Base-by-base conservation (phyloP, 2,797 vertebrate genomes). In the Ataeniobius toweri region DNA sequence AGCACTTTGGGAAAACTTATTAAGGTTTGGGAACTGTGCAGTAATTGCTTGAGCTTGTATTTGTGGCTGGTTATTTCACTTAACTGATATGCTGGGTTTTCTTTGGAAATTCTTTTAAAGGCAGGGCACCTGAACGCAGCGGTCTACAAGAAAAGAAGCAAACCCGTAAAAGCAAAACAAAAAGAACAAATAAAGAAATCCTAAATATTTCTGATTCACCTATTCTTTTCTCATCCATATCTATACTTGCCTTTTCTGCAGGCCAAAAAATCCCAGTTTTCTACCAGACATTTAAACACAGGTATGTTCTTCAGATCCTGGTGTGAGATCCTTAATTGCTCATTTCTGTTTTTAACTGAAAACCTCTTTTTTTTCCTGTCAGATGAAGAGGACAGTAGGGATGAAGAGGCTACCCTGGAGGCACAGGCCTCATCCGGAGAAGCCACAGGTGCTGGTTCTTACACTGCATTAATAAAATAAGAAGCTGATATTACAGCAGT, bases 1-100 rank as follows among this genome's bases (percentile, higher is more conserved):
- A 87, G 28, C 2, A 1, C 93, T 0, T 88, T 95, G 18, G 63
- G 1, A 24, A 86, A 81, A 67, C 93, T 95, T 3, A 87, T 96
- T 1, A 0, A 93, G 92, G 95, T 96, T 71, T 58, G 63, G 67
- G 3, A 71, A 12, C 6, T 4, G 41, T 0, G 20, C 3, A 5
- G n/a, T 20, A 39, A 28, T 1, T 36, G n/a, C 0, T 56, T 26
- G 24, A 3, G 48, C 39, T 10, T 5, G 22, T 8, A 9, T 44
- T 51, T 22, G 10, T 16, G 3, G 14, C 5, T 73, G 5, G 0
- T 39, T n/a, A 36, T 5, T 26, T 41, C 3, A 1, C 24, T 44
- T 61, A 13, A 58, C 4, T 18, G 1, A 31, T 0, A 24, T 71
- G 26, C 0, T 56, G 46, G 36, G 36, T 36, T 36, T 56, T n/a